These are phyloP conservation scores for Trachelipus rathkii DNA, from an alignment of 1,140 invertebrate species.

Conservation along the genomic window DNA sequence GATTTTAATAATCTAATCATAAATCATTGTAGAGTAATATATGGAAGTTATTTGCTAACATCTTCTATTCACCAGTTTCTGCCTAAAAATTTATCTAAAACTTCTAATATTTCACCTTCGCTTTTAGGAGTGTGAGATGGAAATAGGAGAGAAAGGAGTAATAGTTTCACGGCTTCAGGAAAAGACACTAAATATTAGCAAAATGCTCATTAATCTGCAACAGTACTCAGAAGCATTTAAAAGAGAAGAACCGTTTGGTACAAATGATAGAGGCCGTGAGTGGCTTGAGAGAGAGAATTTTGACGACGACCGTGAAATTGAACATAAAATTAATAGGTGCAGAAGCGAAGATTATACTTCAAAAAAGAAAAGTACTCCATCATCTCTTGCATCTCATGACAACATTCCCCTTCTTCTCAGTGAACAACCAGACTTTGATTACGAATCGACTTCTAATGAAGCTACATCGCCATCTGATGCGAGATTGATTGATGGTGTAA, in stretches of 20 bases:
- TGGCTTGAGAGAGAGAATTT: background rate
- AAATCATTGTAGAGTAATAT: too few species aligned
- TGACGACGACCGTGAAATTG: background rate
- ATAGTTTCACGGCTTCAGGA: slow-evolving; percentile 82
- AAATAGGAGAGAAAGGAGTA: slow-evolving; percentile 84
- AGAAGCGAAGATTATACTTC: background rate
- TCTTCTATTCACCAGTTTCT: too few species aligned
- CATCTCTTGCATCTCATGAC: too few species aligned
- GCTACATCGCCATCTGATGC: too few species aligned
- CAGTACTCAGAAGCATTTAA: slow-evolving; percentile 52
- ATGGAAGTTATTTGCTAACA: too few species aligned
- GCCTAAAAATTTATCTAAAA: too few species aligned
- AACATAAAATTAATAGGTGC: background rate
- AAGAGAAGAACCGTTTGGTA: background rate
- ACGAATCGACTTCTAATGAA: too few species aligned
- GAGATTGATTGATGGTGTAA: background rate
- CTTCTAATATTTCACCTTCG: slow-evolving; percentile 23
- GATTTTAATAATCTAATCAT: too few species aligned
- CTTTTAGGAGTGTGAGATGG: slow-evolving; percentile 81
- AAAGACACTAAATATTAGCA: slow-evolving; percentile 84
- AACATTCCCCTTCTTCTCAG: too few species aligned
- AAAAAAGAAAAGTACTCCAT: too few species aligned
- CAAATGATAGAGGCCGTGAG: background rate
- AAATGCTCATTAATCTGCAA: slow-evolving; percentile 81
- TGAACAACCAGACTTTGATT: too few species aligned